These are phyloP conservation scores for Euplagia quadripunctaria DNA, from an alignment of 2,888 invertebrate genomes.

Conservation along the genomic window DNA sequence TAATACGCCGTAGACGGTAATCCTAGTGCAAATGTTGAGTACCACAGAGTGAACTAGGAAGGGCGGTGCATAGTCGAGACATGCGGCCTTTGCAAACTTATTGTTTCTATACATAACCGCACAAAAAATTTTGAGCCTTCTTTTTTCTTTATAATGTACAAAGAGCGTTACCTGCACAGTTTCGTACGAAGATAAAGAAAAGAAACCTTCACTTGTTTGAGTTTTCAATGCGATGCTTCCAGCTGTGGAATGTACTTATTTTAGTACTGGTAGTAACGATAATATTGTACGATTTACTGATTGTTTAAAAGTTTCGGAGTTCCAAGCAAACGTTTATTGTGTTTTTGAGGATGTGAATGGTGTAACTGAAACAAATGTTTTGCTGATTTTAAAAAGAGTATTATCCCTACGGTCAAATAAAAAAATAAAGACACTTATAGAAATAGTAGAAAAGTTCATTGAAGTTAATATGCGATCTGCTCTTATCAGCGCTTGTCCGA, in stretches of 20 bases:
- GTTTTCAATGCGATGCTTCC: conserved; percentile 17
- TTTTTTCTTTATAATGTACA: conserved; percentile 50
- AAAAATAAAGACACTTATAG: too few relatives aligned
- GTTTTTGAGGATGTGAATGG: too few relatives aligned
- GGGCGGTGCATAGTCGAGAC: conserved; percentile 54
- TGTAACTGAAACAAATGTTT: too few relatives aligned
- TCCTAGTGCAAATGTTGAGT: conserved; percentile 43
- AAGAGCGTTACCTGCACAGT: conserved; percentile 61
- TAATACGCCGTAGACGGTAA: background rate
- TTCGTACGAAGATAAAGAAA: conserved; percentile 11
- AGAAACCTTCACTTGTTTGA: conserved; percentile 22
- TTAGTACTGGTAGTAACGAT: conserved; percentile 2
- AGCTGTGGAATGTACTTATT: background rate
- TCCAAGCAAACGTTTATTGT: conserved; percentile 23
- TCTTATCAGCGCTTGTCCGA: too few relatives aligned
- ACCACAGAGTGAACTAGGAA: conserved; percentile 43
- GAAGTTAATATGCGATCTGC: too few relatives aligned
- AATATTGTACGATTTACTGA: background rate
- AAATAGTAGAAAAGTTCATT: too few relatives aligned
- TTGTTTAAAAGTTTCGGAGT: background rate
- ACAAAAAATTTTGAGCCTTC: conserved; percentile 48
- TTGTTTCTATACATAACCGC: conserved; percentile 58
- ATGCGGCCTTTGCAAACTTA: conserved; percentile 59
- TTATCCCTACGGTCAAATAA: too few relatives aligned
- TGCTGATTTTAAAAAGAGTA: too few relatives aligned